Base-by-base conservation (phyloP, 2,797 vertebrate species). In the Lateolabrax maculatus region DNA sequence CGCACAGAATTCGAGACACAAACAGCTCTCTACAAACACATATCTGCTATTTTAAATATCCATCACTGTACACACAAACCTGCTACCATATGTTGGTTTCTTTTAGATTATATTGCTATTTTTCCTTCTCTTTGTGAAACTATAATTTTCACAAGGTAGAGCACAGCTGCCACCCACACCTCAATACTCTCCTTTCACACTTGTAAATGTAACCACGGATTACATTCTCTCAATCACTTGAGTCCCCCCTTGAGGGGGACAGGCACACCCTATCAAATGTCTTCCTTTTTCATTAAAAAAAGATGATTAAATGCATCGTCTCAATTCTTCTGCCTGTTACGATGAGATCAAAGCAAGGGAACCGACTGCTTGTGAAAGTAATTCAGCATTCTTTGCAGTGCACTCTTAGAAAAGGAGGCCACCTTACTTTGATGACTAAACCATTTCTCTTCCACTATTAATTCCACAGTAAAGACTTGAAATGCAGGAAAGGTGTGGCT, bases 271-370 rank as follows among this genome's bases (percentile, higher is more conserved):
- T 77, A 77, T 87, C 61, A 81, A 69, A 85, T 79, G 46, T 60
- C 43, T 41, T 81, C 25, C 74, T 55, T 73, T 75, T 80, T 81
- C 83, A 78, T 75, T 58, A 51, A 71, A 75, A 64, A 74, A 81
- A 77, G 57, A 86, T 85, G 77, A 89, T 92, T 83, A 84, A 89
- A 90, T 74, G 61, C 66, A 49, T 83, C 79, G 67, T 68, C 73
- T 82, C 23, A 34, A 79, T 68, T 89, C 58, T 77, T 76, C 68
- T 83, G 79, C 79, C 73, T 73, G 84, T 70, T 83, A 63, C 68
- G 78, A 85, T 63, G 82, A 89, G 87, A 92, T 93, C 90, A 93
- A 93, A 93, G 88, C 57, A 41, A 61, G 74, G 56, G 56, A 73
- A 79, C 79, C 0, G 2, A n/a, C 71, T 75, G 86, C 86, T 72